A percentile compares a stretch with the other conserved stretches of the same genome.
Conservation (phyloP, 2,797 vertebrate species). For the Falco columbarius region DNA sequence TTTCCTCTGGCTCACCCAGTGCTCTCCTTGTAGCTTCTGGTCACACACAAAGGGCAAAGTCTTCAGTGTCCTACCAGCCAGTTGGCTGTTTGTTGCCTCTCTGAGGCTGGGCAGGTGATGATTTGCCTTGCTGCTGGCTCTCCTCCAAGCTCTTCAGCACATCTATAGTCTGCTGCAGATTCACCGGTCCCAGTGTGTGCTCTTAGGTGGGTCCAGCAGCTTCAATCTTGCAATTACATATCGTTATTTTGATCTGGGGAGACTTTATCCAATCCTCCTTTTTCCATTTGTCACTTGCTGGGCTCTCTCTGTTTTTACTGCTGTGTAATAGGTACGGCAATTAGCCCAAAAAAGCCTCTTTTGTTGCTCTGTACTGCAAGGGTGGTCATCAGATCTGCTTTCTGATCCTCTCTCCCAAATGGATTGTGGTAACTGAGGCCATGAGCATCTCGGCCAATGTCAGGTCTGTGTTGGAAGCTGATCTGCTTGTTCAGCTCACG, state of each 20-base stretch:
- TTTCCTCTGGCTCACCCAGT: background rate
- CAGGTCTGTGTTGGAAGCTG: background rate
- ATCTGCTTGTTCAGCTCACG: fast-evolving
- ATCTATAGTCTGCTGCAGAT: background rate
- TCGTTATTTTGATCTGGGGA: background rate
- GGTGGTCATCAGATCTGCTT: background rate
- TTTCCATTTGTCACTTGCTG: background rate
- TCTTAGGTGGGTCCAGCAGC: background rate
- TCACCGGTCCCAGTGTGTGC: background rate
- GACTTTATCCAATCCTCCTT: background rate
- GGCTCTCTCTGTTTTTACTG: background rate
- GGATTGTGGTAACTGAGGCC: background rate
- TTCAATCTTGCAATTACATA: background rate
- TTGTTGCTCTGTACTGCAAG: background rate
- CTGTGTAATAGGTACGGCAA: background rate
- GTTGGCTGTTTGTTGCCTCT: background rate
- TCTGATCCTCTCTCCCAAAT: background rate
- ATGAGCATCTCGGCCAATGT: fast-evolving
- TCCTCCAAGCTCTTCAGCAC: background rate
- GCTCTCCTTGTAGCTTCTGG: background rate
- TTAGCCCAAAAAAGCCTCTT: background rate
- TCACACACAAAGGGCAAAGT: too few relatives aligned
- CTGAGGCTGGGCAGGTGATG: background rate
- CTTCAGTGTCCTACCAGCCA: background rate
- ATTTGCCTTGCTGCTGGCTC: background rate